phyloP scores from a whole-genome alignment of 2,113 vertebrate species.

The Panurus biarmicus region DNA sequence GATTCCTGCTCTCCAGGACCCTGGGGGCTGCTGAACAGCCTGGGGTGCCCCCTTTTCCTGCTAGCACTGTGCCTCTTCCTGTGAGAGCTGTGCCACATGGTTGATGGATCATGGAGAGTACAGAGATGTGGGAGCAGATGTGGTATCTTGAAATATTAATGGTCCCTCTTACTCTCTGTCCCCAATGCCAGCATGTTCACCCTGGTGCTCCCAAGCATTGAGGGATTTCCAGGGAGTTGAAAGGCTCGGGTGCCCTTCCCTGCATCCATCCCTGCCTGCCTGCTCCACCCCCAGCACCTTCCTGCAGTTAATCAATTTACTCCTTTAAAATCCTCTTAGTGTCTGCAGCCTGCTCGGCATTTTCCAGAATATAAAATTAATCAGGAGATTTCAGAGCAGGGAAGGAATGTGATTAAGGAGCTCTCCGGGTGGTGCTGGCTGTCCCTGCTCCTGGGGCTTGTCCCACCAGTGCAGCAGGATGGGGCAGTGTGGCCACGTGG shows the following conservation, averaged over 20 bases:
- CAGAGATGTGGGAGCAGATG: neutral
- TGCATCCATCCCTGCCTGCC: neutral
- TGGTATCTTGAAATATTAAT: neutral
- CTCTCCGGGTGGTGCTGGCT: neutral
- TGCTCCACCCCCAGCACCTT: neutral
- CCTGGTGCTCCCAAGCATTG: neutral
- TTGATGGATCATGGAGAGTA: neutral
- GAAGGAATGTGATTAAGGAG: neutral
- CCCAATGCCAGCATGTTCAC: neutral
- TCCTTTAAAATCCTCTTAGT: slow-evolving; percentile 13
- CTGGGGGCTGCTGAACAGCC: neutral
- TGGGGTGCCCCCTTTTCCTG: too few species aligned
- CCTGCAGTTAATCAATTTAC: slow-evolving; percentile 27
- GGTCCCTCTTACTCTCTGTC: neutral
- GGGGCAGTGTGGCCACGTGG: neutral
- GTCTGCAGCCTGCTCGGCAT: neutral
- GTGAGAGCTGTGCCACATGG: rapidly evolving
- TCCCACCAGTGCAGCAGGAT: neutral
- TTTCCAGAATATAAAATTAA: slow-evolving; percentile 21
- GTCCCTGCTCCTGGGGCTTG: rapidly evolving
- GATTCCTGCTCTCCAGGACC: neutral
- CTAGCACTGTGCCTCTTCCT: rapidly evolving
- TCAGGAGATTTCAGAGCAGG: neutral
- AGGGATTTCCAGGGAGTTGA: neutral
- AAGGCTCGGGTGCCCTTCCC: neutral